Percentiles rank a stretch among this genome's conserved stretches.
These are phyloP conservation scores for Drosophila funebris DNA, from an alignment of 1,140 invertebrate genomes.

Conservation along the genomic window DNA sequence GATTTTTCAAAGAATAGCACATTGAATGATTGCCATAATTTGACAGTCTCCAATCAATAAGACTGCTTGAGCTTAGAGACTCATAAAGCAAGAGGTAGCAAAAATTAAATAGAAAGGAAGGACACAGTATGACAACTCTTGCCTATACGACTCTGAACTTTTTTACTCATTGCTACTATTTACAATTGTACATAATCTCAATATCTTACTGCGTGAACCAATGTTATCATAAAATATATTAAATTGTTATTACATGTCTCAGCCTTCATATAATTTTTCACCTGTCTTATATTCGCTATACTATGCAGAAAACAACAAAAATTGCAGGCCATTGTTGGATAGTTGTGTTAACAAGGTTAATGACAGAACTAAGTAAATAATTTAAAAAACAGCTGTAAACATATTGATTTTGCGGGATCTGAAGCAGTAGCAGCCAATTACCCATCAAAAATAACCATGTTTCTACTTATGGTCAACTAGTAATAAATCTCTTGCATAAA, in stretches of 20 bases:
- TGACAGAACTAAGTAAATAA: conserved; percentile 27
- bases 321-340: background rate
- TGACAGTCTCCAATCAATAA: too few relatives aligned
- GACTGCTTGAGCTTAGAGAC: too few relatives aligned
- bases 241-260: background rate
- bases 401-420: conserved; percentile 10
- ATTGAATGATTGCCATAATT: background rate
- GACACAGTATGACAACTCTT: too few relatives aligned
- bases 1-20: background rate
- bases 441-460: conserved; percentile 2
- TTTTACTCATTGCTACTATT: too few relatives aligned
- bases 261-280: background rate
- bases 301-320: conserved; percentile 1
- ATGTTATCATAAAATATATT: background rate
- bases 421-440: background rate
- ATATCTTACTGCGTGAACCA: background rate
- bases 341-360: conserved; percentile 27
- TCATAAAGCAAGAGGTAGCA: too few relatives aligned
- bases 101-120: too few relatives aligned
- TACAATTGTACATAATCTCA: too few relatives aligned
- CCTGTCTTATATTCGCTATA: background rate
- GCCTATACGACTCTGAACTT: too few relatives aligned
- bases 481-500: conserved; percentile 33
- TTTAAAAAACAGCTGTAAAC: conserved; percentile 32
- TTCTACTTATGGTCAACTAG: conserved; percentile 4